Conservation (phyloP, 2,113 vertebrate genomes). For the Antechinus flavipes region DNA sequence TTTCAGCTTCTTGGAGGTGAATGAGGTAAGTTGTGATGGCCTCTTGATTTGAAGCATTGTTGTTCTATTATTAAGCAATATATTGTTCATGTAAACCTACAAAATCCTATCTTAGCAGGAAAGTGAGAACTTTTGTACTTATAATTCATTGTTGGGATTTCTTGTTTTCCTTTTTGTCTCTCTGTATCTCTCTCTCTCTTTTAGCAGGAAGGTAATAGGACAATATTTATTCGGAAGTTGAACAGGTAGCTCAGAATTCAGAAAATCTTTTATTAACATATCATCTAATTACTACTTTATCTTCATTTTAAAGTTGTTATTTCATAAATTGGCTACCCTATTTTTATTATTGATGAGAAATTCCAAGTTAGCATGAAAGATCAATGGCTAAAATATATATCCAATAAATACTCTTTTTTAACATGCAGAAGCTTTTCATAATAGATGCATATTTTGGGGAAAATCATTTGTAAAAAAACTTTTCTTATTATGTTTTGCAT, state of each 20-base stretch:
- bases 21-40: conserved; percentile 82
- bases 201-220: conserved; percentile 30
- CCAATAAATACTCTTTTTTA: not conserved
- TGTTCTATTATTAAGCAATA: not conserved
- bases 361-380: not conserved
- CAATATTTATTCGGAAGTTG: conserved; percentile 21
- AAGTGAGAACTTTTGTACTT: conserved; percentile 51
- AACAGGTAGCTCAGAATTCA: not conserved
- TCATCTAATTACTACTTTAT: conserved; percentile 10
- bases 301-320: conserved; percentile 39
- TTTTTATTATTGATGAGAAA: not conserved
- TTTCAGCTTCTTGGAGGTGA: conserved; percentile 77
- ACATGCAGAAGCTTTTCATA: not conserved
- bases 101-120: not conserved
- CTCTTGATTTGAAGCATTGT: conserved; percentile 57
- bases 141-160: conserved; percentile 40
- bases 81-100: not conserved
- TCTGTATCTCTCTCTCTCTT: not conserved
- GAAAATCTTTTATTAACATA: not conserved
- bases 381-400: not conserved
- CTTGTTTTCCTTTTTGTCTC: not conserved
- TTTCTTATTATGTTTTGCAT: not conserved
- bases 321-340: not conserved
- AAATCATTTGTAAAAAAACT: not conserved
- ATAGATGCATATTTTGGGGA: not conserved